Conservation (phyloP, 2,797 vertebrate genomes). For the Dallia pectoralis region DNA sequence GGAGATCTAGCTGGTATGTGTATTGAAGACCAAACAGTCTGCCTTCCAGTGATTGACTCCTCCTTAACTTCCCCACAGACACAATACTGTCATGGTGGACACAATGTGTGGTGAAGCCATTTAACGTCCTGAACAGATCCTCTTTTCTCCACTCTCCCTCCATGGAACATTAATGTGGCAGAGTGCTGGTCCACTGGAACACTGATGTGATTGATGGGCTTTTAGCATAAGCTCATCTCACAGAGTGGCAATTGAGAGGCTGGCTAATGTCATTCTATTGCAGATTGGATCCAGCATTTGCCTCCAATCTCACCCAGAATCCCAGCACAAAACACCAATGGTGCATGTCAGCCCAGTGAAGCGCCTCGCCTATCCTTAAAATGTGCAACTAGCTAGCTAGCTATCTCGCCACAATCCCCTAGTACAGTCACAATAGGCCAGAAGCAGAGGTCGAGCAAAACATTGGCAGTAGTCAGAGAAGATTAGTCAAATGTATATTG, state of each 20-base stretch:
- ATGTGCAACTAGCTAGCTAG: not conserved
- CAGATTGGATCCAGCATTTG: conserved; percentile 34
- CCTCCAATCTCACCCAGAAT: not conserved
- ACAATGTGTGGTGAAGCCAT: not conserved
- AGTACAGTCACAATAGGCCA: not conserved
- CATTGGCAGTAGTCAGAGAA: not conserved
- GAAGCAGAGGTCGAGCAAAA: not conserved
- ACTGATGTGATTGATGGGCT: conserved; percentile 52
- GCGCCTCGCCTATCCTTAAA: not conserved
- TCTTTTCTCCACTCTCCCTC: not conserved
- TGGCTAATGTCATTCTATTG: conserved; percentile 33
- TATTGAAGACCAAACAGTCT: not conserved
- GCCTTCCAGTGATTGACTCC: not conserved
- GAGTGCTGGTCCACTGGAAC: conserved; percentile 19
- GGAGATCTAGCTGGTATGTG: not conserved
- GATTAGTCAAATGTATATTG: not conserved
- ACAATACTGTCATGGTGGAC: not conserved
- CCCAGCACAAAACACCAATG: not conserved
- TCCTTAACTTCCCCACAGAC: not conserved
- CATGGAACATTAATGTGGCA: conserved; percentile 20
- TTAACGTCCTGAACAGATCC: not conserved
- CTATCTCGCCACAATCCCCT: not conserved
- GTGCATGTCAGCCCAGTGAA: not conserved
- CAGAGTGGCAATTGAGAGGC: conserved; percentile 24
- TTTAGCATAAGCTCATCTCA: conserved; percentile 59